Base-by-base conservation (phyloP, 2,888 invertebrate genomes). In the Lampropteryx suffumata region DNA sequence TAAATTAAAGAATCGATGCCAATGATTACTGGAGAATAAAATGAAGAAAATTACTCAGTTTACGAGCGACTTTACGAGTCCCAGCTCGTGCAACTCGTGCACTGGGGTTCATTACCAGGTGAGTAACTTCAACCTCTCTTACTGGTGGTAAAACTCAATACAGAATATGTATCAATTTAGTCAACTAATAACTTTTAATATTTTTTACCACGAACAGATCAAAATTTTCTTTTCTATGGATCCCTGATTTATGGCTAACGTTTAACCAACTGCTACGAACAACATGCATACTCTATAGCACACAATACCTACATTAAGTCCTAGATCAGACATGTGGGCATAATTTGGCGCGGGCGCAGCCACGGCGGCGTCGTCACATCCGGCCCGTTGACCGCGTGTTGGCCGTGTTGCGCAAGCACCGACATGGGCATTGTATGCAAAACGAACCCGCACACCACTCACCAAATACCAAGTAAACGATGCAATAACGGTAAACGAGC, bases 401-500 rank as follows among this genome's bases (percentile, higher is more conserved):
- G 84, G 82, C 72, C 68, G 60, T 52, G 76, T 85, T 86, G 84
- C 85, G 84, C 86, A 86, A 86, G 73, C 73, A 69, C 73, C 79
- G 73, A 73, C 77, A 86, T 82, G 83, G 84, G 79, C 84, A 89
- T 89, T 89, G 89, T 90, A 88, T 89, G 89, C 87, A 84, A 90
- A 89, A 79, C 76, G 71, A 66, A 61, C 51, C 51, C 69, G 71
- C 72, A 69, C 64, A 69, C 63, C 65, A 44, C 47, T 71, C 69
- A 76, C 82, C 84, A 79, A 85, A 87, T 82, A 78, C 81, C 79
- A 72, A 77, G 59, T 65, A 65, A 64, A n/a, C n/a, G 61, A 63
- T 55, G 63, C 61, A 55, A 57, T 79, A 79, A 77, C 78, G 74
- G 79, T 71, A 76, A 28, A 47, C 46, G 21, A 41, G 44, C 53